Evolutionary conservation across 2,797 vertebrate species (phyloP).

Genomic region (Enteromius paludinosus): DNA sequence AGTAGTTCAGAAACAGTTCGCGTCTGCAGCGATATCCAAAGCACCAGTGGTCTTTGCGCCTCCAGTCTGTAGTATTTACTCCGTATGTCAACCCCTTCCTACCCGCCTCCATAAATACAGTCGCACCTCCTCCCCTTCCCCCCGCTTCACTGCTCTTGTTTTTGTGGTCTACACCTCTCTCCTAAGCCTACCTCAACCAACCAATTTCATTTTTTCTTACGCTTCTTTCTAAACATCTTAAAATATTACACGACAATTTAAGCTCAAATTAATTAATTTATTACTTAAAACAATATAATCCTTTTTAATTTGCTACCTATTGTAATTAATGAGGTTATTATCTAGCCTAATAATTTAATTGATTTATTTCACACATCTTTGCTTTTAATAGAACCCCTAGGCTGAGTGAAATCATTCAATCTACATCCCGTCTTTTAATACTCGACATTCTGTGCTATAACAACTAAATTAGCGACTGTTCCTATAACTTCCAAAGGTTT

Average conservation of each 20-base stretch:
- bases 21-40: neutral
- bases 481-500: neutral
- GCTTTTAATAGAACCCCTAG: neutral
- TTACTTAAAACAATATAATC: too few relatives aligned
- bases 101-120: constrained; percentile 55
- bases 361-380: neutral
- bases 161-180: neutral
- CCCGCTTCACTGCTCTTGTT: neutral
- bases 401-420: neutral
- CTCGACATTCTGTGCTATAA: neutral
- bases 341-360: neutral
- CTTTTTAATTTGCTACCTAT: too few relatives aligned
- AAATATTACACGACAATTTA: neutral
- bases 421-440: neutral
- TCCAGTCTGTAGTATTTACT: constrained; percentile 47
- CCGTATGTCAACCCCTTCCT: constrained; percentile 57
- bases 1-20: neutral
- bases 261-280: too few relatives aligned
- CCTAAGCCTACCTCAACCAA: neutral
- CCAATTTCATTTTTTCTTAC: neutral
- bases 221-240: neutral
- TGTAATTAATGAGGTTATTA: neutral
- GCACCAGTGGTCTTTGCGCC: constrained; percentile 14
- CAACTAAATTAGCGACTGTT: neutral
- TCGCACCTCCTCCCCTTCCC: constrained; percentile 59